These are phyloP conservation scores for Lasaia peninsularis DNA, from an alignment of 1,140 invertebrate species.

Conservation along the genomic window DNA sequence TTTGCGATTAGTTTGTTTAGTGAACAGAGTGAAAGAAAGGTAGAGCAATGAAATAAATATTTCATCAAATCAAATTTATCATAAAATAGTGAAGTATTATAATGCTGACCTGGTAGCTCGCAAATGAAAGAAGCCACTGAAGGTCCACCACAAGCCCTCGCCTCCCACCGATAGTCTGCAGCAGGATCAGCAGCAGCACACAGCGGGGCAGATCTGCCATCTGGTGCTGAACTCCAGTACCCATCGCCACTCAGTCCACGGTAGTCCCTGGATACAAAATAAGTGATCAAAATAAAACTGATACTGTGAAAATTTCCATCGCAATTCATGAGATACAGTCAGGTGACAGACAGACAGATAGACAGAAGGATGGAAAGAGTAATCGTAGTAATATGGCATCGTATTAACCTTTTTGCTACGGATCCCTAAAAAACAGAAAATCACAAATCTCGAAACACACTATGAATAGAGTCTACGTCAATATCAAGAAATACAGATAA, in stretches of 20 bases:
- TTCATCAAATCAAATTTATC: too few species aligned
- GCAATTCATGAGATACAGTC: too few species aligned
- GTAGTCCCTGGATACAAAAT: constrained; percentile 62
- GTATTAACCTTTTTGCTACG: too few species aligned
- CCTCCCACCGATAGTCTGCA: constrained; percentile 84
- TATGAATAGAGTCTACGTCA: too few species aligned
- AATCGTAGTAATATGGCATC: too few species aligned
- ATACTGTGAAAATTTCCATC: background rate
- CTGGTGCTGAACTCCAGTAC: constrained; percentile 80
- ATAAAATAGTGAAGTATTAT: too few species aligned
- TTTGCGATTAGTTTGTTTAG: too few species aligned
- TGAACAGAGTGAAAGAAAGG: too few species aligned
- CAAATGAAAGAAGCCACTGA: constrained; percentile 85
- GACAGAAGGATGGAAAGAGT: too few species aligned
- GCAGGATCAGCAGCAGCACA: constrained; percentile 84
- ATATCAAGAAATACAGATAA: background rate
- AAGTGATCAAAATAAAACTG: background rate
- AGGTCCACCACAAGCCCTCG: constrained; percentile 83
- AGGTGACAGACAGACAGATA: too few species aligned
- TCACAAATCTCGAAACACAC: too few species aligned
- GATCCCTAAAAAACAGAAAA: background rate
- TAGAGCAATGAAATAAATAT: too few species aligned
- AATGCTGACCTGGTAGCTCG: constrained; percentile 81
- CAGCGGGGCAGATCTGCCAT: constrained; percentile 70
- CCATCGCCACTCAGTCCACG: constrained; percentile 80